Base-by-base conservation (phyloP, 1,140 invertebrate species). In the Drosophila trapezifrons region DNA sequence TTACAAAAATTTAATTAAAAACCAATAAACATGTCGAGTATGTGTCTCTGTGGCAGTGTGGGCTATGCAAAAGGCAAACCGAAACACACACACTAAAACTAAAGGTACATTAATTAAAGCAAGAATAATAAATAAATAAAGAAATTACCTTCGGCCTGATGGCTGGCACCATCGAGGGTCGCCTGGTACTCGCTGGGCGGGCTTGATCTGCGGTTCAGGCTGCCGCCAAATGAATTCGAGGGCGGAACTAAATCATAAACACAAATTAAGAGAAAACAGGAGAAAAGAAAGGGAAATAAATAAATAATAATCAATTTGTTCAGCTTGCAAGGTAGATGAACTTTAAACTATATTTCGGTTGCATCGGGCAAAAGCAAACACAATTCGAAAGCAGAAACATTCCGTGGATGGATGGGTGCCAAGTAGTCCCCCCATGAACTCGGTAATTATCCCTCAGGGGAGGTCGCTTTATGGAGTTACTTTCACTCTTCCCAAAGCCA, bases 181-280 rank as follows among this genome's bases (percentile, higher is more conserved):
- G 83, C 64, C 76, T 87, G 86, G 77, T 83, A 80, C 22, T 90
- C 87, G 60, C 47, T 87, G 62, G 86, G 86, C 66, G 86, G 86
- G 9, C 86, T 80, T 64, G 82, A 63, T 58, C 86, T 86, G 49
- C 86, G 85, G 69, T 90, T 90, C 35, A 90, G 38, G 72, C 80
- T 69, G 49, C 78, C 78, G 76, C 82, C 80, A 57, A 80, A 80
- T 69, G 86, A 82, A 82, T 90, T 86, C 71, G 69, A 87, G 56
- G 75, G 74, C 75, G 87, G 80, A 84, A 89, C 83, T 87, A 87
- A 90, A 84, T 54, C 3, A 54, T 80, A 72, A 51, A 64, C 57
- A 20, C 38, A 63, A 42, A 64, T 59, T 62, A 43, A 43, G n/a
- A n/a, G n/a, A n/a, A n/a, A n/a, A 62, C 51, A 60, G 17, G 65